A percentile compares a stretch with the other conserved stretches of the same genome.
These are phyloP conservation scores for Dolichotis patagonum DNA, from an alignment of 2,113 vertebrate genomes.

Conservation along the genomic window DNA sequence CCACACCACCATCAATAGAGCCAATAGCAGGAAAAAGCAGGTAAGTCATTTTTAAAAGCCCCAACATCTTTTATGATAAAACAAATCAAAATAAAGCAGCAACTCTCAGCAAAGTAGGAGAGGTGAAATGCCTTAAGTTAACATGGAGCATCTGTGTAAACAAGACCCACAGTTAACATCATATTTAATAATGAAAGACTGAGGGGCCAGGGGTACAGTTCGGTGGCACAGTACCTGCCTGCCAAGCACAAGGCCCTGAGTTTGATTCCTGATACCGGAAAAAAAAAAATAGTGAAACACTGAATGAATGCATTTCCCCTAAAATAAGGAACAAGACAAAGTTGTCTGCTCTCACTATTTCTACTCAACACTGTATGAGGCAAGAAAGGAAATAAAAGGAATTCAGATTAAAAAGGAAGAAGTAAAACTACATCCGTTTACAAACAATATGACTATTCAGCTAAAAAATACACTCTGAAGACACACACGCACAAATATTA, in stretches of 20 bases:
- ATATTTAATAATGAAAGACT: background rate
- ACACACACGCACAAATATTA: background rate
- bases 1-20: background rate
- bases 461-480: background rate
- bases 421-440: background rate
- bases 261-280: too few relatives aligned
- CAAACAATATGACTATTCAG: background rate
- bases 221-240: too few relatives aligned
- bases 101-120: background rate
- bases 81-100: background rate
- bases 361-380: background rate
- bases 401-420: background rate
- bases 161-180: background rate
- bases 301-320: background rate
- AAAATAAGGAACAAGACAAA: background rate
- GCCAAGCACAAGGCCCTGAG: too few relatives aligned
- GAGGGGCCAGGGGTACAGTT: too few relatives aligned
- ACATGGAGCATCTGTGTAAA: background rate
- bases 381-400: background rate
- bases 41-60: slow-evolving; percentile 23
- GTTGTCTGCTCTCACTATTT: background rate
- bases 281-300: background rate
- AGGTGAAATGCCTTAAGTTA: background rate
- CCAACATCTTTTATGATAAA: background rate
- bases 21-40: background rate